Base-by-base conservation (phyloP, 2,113 vertebrate genomes). In the Catharus minimus region DNA sequence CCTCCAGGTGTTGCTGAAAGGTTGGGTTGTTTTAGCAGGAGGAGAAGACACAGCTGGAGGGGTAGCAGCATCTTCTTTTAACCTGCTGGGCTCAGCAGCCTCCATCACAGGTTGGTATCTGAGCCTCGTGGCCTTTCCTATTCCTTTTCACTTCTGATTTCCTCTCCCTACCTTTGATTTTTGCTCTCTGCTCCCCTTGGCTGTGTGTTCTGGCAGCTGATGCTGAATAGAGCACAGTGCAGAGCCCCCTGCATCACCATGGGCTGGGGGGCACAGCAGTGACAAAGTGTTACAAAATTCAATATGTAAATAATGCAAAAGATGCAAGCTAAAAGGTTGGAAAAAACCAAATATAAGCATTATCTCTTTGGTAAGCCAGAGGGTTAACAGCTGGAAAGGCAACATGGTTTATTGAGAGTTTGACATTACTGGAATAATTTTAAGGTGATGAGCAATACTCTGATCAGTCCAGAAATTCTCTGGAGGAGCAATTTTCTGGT, bases 241-340 rank as follows among this genome's bases (percentile, higher is more conserved):
- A 65, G 64, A 61, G 5, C 23, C 2, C 7, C 19, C 14, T n/a
- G 43, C 21, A 0, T 26, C 4, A 8, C 9, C 19, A 1, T 0
- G 28, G 57, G 15, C 41, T 74, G 65, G 50, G 50, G 52, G 32
- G 18, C 24, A 62, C 30, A 32, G 18, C 28, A 28, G 32, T 7
- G 47, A 22, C 20, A 38, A 84, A 78, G 8, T 4, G 36, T 13
- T 17, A 6, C 6, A 32, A 39, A 79, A 88, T 60, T 33, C 62
- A 49, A 32, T 36, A 33, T 15, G 8, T 36, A 57, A 77, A 62
- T n/a, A 62, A 52, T 17, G 19, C 6, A 53, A 49, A 73, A 3
- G 4, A 13, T 82, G n/a, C 18, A 71, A 28, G 11, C 4, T 20
- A 18, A 47, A 86, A 79, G 21, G 4, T 10, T 84, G 66, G 7